Conservation (phyloP, 2,888 invertebrate genomes). For the Tigriopus californicus region DNA sequence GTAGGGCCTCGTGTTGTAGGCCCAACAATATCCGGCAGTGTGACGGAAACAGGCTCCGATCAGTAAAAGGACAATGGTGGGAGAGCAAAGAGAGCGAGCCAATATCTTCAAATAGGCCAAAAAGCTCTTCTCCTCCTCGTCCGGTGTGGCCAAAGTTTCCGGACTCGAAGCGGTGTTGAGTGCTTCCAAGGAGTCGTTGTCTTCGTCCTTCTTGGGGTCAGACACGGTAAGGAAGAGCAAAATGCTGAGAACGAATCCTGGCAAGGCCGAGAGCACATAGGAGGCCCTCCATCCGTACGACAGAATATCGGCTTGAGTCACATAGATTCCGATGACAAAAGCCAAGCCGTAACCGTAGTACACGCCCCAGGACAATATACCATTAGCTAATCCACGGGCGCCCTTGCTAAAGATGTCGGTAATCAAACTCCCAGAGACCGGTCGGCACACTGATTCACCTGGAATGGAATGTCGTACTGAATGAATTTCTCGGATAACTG, state of each 20-base stretch:
- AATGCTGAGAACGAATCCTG: conserved; percentile 48
- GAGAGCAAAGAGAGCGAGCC: conserved; percentile 24
- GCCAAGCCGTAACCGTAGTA: conserved; percentile 84
- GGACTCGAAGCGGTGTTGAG: not conserved
- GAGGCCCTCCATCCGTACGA: conserved; percentile 59
- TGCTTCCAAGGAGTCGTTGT: not conserved
- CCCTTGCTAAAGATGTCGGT: not conserved
- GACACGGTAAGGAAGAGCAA: conserved; percentile 52
- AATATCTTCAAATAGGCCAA: not conserved
- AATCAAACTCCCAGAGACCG: not conserved
- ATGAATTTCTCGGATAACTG: no score
- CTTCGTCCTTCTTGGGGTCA: conserved; percentile 47
- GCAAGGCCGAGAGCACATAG: conserved; percentile 56
- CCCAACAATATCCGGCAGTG: conserved; percentile 77
- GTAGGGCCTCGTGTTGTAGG: conserved; percentile 74
- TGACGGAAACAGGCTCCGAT: conserved; percentile 72
- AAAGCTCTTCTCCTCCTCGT: not conserved
- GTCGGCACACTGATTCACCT: conserved; percentile 8
- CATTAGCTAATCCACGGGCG: conserved; percentile 59
- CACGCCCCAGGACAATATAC: conserved; percentile 88
- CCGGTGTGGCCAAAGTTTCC: not conserved
- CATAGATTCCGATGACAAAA: conserved; percentile 72
- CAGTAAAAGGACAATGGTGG: conserved; percentile 56
- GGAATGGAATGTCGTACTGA: no score
- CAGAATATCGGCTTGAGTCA: not conserved